Evolutionary conservation across 2,888 invertebrate genomes (phyloP), one percentile per base, ranked within the genome.

Genomic region (Drymonia ruficornis): DNA sequence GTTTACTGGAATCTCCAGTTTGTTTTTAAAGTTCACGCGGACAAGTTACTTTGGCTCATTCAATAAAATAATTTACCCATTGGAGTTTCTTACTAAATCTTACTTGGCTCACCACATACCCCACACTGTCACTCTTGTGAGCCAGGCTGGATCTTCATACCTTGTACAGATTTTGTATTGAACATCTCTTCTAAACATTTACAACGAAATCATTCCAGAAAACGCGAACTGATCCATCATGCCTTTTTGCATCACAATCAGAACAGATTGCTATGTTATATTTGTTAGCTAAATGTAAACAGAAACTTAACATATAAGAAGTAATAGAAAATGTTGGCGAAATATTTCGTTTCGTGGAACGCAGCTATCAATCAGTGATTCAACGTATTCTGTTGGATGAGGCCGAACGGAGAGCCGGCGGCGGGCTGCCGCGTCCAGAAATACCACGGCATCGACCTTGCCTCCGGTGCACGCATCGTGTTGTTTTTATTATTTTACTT

Each of bases 381-480:
- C 86, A 81, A 78, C 76, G 74, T 66, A 64, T 65, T 76, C 70
- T 70, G 72, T 70, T 72, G 76, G 75, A 73, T 76, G 80, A 81
- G 80, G 81, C 77, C 76, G 80, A 65, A 68, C 58, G 63, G 66
- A 74, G 70, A 64, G 72, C 55, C 65, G 74, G 65, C 70, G 74
- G 70, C 72, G 72, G 46, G 78, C 76, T 82, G 82, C 82, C 80
- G 82, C 74, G 81, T 88, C 86, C 88, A 80, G 81, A 90, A 90
- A 91, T 90, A 90, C 81, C 82, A 68, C 88, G 84, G 80, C 89
- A 87, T 81, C 90, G 90, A 89, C 91, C 89, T 91, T 91, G 90
- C 77, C 78, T 86, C 75, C 73, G 80, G 81, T 88, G 89, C 87
- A 87, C 83, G 84, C 84, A 81, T 75, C 76, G 72, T 74, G 73